phyloP scores from a whole-genome alignment of 2,888 invertebrate genomes.

The Caenorhabditis imperialis region DNA sequence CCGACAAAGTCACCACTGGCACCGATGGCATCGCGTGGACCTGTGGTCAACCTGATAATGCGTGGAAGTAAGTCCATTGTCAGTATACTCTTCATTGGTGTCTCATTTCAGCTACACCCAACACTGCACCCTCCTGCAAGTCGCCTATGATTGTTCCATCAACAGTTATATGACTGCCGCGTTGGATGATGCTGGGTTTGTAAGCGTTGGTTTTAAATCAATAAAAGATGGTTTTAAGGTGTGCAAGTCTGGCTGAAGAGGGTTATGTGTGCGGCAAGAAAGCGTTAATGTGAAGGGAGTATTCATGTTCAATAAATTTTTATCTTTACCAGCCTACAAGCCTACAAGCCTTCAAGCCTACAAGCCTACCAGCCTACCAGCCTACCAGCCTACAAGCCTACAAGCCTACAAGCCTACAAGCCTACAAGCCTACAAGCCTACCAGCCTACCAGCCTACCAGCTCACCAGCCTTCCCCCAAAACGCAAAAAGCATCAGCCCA shows the following conservation, averaged over 20 bases:
- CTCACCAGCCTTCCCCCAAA: background rate
- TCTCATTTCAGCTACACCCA: background rate
- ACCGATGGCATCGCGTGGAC: slow-evolving; percentile 11
- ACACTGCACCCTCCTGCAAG: background rate
- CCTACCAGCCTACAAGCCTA: too few species aligned
- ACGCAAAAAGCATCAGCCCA: background rate
- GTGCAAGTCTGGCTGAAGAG: slow-evolving; percentile 1
- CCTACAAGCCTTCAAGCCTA: too few species aligned
- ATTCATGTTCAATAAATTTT: background rate
- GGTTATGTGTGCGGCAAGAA: slow-evolving; percentile 10
- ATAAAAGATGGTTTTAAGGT: background rate
- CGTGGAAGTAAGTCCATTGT: background rate
- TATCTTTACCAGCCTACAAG: too few species aligned
- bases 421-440: too few species aligned
- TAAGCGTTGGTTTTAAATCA: background rate
- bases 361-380: too few species aligned
- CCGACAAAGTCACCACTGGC: slow-evolving; percentile 12
- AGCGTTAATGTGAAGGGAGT: background rate
- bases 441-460: too few species aligned
- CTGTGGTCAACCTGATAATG: slow-evolving; percentile 13
- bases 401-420: too few species aligned
- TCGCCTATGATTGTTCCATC: background rate
- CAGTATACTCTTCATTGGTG: background rate
- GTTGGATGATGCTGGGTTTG: slow-evolving; percentile 7
- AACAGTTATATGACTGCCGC: background rate